phyloP scores from a whole-genome alignment of 30 jellyfish, hydroid and myxozoan species.

The Turritopsis rubra region DNA sequence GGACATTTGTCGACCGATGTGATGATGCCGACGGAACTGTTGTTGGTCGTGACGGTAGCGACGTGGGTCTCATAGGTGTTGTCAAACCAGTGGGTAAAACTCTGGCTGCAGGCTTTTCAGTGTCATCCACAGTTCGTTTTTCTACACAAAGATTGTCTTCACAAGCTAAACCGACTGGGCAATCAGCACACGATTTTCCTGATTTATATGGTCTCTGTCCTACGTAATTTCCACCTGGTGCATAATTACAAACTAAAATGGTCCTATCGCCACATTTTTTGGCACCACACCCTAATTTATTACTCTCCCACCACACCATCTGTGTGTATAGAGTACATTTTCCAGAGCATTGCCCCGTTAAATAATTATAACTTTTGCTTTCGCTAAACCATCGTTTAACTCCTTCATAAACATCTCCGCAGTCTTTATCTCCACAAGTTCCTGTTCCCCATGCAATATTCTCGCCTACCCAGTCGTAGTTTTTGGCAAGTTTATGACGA shows the following conservation, averaged over 20 bases:
- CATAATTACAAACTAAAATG: slow-evolving; percentile 84
- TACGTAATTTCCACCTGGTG: slow-evolving; percentile 98
- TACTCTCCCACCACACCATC: slow-evolving; percentile 96
- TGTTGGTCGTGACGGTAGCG: background rate
- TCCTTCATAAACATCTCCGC: slow-evolving; percentile 98
- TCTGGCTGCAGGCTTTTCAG: background rate
- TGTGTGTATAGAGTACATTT: slow-evolving; percentile 90
- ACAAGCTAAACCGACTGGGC: slow-evolving; percentile 73
- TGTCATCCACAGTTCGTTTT: background rate
- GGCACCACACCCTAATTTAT: slow-evolving; percentile 92
- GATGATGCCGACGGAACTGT: background rate
- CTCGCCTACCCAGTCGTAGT: slow-evolving; percentile 96
- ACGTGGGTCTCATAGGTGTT: slow-evolving; percentile 1
- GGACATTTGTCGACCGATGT: background rate
- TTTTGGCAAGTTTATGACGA: slow-evolving; percentile 90
- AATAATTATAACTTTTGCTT: slow-evolving; percentile 59
- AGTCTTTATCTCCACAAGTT: slow-evolving; percentile 81
- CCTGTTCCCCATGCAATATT: slow-evolving; percentile 99
- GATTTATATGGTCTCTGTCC: slow-evolving; percentile 84
- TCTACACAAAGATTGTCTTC: slow-evolving; percentile 79
- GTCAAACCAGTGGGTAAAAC: background rate
- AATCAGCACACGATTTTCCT: slow-evolving; percentile 77
- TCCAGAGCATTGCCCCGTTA: slow-evolving; percentile 80
- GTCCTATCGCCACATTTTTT: slow-evolving; percentile 88
- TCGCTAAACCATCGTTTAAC: slow-evolving; percentile 94